Percentiles rank a stretch among this genome's conserved stretches.
phyloP scores from a whole-genome alignment of 2,888 invertebrate genomes.

The Dorcus parallelipipedus region DNA sequence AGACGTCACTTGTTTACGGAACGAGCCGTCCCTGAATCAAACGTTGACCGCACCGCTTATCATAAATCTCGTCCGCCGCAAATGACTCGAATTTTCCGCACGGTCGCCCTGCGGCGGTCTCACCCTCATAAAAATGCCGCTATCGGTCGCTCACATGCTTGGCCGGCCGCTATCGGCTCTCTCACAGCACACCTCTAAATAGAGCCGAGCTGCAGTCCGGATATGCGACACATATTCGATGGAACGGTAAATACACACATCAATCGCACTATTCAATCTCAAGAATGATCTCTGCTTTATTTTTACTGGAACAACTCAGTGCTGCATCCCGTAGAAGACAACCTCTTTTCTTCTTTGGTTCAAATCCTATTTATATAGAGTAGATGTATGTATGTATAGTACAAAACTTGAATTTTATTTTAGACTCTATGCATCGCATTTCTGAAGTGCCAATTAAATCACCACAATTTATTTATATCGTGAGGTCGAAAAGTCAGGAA shows the following conservation, averaged over 20 bases:
- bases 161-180: neutral
- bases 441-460: neutral
- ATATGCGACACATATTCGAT: neutral
- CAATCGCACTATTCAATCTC: neutral
- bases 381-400: slow-evolving; percentile 3
- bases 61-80: slow-evolving; percentile 1
- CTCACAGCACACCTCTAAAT: neutral
- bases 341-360: neutral
- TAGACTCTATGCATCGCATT: neutral
- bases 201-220: neutral
- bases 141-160: neutral
- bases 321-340: too few relatives aligned
- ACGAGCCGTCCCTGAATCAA: neutral
- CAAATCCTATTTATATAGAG: slow-evolving; percentile 5
- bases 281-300: neutral
- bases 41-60: neutral
- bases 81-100: slow-evolving; percentile 2
- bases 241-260: neutral
- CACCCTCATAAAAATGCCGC: slow-evolving; percentile 2
- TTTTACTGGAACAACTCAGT: neutral
- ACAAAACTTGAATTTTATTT: neutral
- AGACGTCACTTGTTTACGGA: neutral
- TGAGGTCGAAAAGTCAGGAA: too few relatives aligned
- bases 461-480: too few relatives aligned
- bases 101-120: neutral